Percentiles rank a stretch among this genome's conserved stretches.
phyloP scores from a whole-genome alignment of 2,888 invertebrate species.

The Dasysyrphus tricinctus region DNA sequence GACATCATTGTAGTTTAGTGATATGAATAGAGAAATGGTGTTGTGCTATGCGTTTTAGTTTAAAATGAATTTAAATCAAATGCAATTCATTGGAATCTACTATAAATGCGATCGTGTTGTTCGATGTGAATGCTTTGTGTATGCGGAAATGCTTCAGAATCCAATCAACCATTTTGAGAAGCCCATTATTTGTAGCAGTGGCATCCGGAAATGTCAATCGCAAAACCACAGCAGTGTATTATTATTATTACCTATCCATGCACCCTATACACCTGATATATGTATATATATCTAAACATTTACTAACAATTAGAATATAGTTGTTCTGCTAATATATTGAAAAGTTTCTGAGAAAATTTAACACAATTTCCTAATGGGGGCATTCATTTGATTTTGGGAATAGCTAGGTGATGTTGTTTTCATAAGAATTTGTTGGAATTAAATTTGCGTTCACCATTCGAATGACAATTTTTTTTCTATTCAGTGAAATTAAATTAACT shows the following conservation, averaged over 20 bases:
- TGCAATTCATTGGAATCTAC: slow-evolving; percentile 56
- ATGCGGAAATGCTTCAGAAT: slow-evolving; percentile 58
- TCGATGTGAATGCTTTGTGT: slow-evolving; percentile 4
- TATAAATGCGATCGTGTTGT: not conserved
- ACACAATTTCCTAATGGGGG: no score
- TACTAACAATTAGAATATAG: not conserved
- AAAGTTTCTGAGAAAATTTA: no score
- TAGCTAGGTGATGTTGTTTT: no score
- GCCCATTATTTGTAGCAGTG: slow-evolving; percentile 49
- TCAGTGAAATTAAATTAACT: no score
- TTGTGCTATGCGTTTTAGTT: slow-evolving; percentile 27
- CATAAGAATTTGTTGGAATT: no score
- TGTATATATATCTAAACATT: not conserved
- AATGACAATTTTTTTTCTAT: no score
- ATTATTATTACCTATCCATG: not conserved
- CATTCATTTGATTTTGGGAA: no score
- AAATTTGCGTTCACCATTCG: no score
- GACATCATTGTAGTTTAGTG: not conserved
- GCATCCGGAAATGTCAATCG: slow-evolving; percentile 42
- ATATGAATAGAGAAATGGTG: slow-evolving; percentile 2
- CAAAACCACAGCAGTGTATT: slow-evolving; percentile 4
- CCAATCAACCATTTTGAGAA: slow-evolving; percentile 66
- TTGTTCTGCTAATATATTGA: no score
- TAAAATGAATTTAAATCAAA: slow-evolving; percentile 64
- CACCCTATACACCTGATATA: slow-evolving; percentile 5